Base-by-base conservation (phyloP, 2,797 vertebrate genomes). In the Alcedo quadribrachys region DNA sequence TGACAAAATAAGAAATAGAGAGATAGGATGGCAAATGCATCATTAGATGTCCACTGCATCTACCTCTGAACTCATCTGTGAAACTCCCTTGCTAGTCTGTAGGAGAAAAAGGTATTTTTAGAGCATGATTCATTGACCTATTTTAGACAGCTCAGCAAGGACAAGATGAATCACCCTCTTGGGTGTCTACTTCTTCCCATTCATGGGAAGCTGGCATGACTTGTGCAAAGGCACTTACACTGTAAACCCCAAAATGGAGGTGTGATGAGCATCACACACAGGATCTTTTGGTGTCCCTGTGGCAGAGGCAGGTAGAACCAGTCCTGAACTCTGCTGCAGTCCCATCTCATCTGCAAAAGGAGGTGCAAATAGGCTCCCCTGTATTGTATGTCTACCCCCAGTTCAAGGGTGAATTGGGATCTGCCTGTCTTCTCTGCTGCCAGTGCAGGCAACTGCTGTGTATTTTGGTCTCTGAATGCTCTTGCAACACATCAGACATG, bases 121-220 rank as follows among this genome's bases (percentile, higher is more conserved):
- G 85, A 85, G 57, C 30, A 24, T 91, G 89, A 91, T 66, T 93
- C 89, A 93, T 55, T 93, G 89, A 91, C 92, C 89, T 88, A 32
- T 88, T 91, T 81, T 57, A 81, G 85, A 88, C 89, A 91, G 51
- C 81, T 81, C 84, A 61, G 58, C 69, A 74, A 91, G 77, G 92
- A 81, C 88, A 68, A 81, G 57, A 81, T 91, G 89, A 88, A 81
- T 93, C 89, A 91, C 51, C 51, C 32, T 61, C 62, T 30, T 35
- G 40, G 85, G 81, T 61, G n/a, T 51, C 76, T 33, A 22, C 42
- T 65, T 63, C 54, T 28, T 62, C 42, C 85, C 81, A 81, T 88
- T 74, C 62, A 74, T 12, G 9, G 71, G 45, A 51, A 65, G 25
- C 15, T 54, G 19, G 61, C 61, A 69, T 55, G 71, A 42, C 33